A percentile compares a stretch with the other conserved stretches of the same genome.
Evolutionary conservation across 2,888 invertebrate species (phyloP).

Genomic region (Sepioteuthis lessoniana): DNA sequence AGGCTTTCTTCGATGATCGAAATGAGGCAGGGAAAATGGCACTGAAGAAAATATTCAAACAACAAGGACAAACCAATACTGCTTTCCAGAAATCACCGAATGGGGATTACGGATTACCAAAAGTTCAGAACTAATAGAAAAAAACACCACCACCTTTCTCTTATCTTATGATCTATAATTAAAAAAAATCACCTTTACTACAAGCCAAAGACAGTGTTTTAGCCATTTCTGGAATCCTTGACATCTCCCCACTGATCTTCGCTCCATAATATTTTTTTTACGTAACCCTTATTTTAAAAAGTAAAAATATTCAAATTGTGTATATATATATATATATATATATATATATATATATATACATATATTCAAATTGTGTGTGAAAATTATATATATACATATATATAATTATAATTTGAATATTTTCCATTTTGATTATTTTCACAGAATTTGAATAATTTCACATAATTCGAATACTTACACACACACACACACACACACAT

Average conservation of each 20-base stretch:
- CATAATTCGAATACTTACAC: too few relatives aligned
- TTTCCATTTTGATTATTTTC: too few relatives aligned
- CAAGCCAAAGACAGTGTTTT: neutral
- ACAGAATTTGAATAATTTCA: too few relatives aligned
- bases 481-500: too few relatives aligned
- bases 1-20: constrained; percentile 56
- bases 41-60: constrained; percentile 52
- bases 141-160: neutral
- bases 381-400: too few relatives aligned
- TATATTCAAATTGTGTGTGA: too few relatives aligned
- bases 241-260: neutral
- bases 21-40: constrained; percentile 55
- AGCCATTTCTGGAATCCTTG: neutral
- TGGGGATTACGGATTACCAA: constrained; percentile 39
- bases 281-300: neutral
- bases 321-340: neutral
- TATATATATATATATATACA: too few relatives aligned
- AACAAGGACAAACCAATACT: constrained; percentile 25
- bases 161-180: neutral
- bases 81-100: constrained; percentile 38
- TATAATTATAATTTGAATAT: too few relatives aligned
- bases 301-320: neutral
- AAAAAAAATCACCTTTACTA: constrained; percentile 36
- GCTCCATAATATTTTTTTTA: neutral
- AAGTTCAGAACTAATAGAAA: neutral